phyloP scores from a whole-genome alignment of 2,113 vertebrate genomes.

The Tenrec ecaudatus region DNA sequence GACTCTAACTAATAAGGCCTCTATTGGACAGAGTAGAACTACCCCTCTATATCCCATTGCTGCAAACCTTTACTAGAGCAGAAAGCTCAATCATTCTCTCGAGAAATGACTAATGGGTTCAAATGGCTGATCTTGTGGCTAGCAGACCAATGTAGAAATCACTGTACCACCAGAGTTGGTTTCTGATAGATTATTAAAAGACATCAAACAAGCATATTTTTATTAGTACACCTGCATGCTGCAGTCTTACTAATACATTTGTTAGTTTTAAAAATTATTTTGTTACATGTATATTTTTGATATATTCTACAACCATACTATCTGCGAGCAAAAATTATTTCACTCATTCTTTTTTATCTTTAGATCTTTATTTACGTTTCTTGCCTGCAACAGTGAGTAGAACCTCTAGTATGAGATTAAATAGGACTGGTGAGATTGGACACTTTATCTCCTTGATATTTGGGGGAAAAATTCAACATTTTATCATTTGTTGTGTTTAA shows the following conservation, averaged over 20 bases:
- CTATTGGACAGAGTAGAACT: too few species aligned
- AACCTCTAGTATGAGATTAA: not conserved
- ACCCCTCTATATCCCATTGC: too few species aligned
- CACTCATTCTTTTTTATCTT: not conserved
- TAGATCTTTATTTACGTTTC: not conserved
- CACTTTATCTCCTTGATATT: not conserved
- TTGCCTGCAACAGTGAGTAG: not conserved
- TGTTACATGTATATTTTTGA: not conserved
- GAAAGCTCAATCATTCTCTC: too few species aligned
- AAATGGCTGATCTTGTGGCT: too few species aligned
- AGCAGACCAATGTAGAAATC: too few species aligned
- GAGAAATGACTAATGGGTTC: too few species aligned
- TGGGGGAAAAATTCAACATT: not conserved
- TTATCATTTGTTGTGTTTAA: not conserved
- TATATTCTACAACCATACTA: not conserved
- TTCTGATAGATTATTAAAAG: not conserved
- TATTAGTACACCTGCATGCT: not conserved
- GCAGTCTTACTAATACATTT: not conserved
- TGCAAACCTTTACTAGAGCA: too few species aligned
- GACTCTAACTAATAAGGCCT: too few species aligned
- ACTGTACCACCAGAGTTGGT: not conserved
- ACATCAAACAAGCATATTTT: not conserved
- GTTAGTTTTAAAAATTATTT: not conserved
- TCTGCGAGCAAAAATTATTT: not conserved
- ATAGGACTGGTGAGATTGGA: not conserved